Evolutionary conservation across 2,797 vertebrate genomes (phyloP), one percentile per base, ranked within the genome.

Genomic region (Rallus crepitans): DNA sequence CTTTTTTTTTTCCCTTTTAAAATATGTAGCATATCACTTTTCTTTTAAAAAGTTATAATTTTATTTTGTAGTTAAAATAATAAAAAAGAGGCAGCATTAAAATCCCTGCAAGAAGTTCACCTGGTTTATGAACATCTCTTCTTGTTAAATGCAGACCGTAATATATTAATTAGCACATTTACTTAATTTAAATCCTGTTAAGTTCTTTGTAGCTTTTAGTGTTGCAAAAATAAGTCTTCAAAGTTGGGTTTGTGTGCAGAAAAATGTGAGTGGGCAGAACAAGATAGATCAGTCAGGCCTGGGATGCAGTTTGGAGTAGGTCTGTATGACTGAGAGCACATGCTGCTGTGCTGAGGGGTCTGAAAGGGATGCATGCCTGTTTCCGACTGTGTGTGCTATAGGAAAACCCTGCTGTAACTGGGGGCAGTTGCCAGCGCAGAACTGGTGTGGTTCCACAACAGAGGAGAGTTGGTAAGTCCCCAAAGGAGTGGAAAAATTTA

Each of bases 11-110:
- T 45, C 40, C 13, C 4, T 57, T 86, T 86, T n/a, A 37, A 76
- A 94, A 75, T 52, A 75, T 6, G 2, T 31, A 48, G 17, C 2
- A 1, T 33, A 57, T 0, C 0, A 28, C 7, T 64, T 83, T 66
- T 63, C 6, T 86, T 90, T 78, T 45, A 16, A 73, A 55, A 86
- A 64, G 2, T 24, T 33, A 8, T 25, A 4, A 27, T 75, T 80
- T 64, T 50, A 30, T 88, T 87, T 56, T 77, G 6, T 24, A n/a
- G 14, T 30, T 93, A 9, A 72, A 73, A 73, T 39, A 70, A 42
- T n/a, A 78, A 12, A 59, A 13, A 4, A 71, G 86, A 53, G 15
- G 9, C 7, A 10, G 53, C 45, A 21, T 52, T 68, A 47, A 52
- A 66, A 57, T 17, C 10, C 11, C 27, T 25, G 3, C 40, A 53